Conservation (phyloP, 2,888 invertebrate species). For the Galerucella nymphaeae region DNA sequence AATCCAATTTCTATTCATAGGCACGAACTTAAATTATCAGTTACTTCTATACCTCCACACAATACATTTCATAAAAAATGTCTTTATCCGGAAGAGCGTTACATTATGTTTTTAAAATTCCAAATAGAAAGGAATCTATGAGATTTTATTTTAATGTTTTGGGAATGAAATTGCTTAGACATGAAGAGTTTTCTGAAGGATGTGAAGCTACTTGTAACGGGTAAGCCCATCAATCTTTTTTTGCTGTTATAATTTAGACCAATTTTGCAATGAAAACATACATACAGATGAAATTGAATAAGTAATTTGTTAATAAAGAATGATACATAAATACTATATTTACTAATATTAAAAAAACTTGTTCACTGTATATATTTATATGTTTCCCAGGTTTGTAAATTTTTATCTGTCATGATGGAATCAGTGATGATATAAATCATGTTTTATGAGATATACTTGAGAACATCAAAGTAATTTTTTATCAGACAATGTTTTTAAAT, state of each 20-base stretch:
- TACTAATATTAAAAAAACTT: no score
- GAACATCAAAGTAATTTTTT: slow-evolving; percentile 3
- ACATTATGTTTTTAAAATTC: slow-evolving; percentile 97
- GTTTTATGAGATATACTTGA: background rate
- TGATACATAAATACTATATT: no score
- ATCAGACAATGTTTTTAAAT: background rate
- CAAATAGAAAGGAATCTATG: slow-evolving; percentile 85
- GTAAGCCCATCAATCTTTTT: slow-evolving; percentile 66
- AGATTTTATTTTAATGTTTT: slow-evolving; percentile 91
- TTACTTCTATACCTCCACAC: background rate
- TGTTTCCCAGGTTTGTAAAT: no score
- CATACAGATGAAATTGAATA: no score
- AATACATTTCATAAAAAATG: slow-evolving; percentile 43
- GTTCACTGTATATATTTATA: no score
- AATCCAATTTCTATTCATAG: background rate
- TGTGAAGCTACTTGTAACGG: slow-evolving; percentile 98
- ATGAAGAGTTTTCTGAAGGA: slow-evolving; percentile 97
- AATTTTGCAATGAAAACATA: no score
- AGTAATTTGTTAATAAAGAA: no score
- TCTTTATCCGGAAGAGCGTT: slow-evolving; percentile 77
- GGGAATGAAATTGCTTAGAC: slow-evolving; percentile 96
- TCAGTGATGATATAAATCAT: background rate
- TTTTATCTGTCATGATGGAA: background rate
- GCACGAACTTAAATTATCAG: background rate
- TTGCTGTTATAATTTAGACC: no score